phyloP scores from a whole-genome alignment of 2,113 vertebrate species.

The Trematomus loennbergii region DNA sequence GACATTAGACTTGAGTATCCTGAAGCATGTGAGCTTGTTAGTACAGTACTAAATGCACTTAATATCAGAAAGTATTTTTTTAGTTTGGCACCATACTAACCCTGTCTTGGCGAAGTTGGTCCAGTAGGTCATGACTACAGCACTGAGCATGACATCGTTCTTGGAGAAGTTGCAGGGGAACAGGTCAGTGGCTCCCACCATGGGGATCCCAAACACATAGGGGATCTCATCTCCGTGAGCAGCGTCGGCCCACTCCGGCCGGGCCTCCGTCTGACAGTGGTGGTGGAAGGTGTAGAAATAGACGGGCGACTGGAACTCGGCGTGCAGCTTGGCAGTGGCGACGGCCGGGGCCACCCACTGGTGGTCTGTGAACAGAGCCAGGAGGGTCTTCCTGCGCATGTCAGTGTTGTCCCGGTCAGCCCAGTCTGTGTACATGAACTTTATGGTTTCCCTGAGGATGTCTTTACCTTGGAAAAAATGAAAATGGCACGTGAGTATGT shows the following conservation, averaged over 20 bases:
- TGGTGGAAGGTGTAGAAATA: slow-evolving; percentile 98
- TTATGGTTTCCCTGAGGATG: slow-evolving; percentile 95
- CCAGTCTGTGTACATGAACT: slow-evolving; percentile 99
- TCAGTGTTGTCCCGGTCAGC: slow-evolving; percentile 95
- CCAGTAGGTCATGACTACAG: slow-evolving; percentile 97
- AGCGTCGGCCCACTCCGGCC: slow-evolving; percentile 95
- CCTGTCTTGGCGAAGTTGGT: slow-evolving; percentile 97
- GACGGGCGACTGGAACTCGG: slow-evolving; percentile 95
- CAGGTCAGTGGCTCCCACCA: slow-evolving; percentile 95
- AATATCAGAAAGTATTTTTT: no score
- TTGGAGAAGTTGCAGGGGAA: slow-evolving; percentile 99
- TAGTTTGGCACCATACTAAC: slow-evolving; percentile 77
- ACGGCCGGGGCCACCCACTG: slow-evolving; percentile 97
- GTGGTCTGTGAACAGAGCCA: slow-evolving; percentile 96
- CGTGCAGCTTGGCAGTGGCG: slow-evolving; percentile 96
- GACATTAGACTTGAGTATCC: no score
- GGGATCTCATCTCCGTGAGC: slow-evolving; percentile 96
- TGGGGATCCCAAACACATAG: slow-evolving; percentile 95
- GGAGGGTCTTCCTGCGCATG: slow-evolving; percentile 93
- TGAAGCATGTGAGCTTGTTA: neutral
- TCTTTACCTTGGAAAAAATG: slow-evolving; percentile 85
- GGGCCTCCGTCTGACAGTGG: slow-evolving; percentile 95
- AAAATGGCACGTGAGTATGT: slow-evolving; percentile 31
- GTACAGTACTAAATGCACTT: neutral
- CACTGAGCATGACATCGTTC: slow-evolving; percentile 96